Evolutionary conservation across 2,113 vertebrate species (phyloP), one percentile per base, ranked within the genome.

Genomic region (Cheirogaleus medius): DNA sequence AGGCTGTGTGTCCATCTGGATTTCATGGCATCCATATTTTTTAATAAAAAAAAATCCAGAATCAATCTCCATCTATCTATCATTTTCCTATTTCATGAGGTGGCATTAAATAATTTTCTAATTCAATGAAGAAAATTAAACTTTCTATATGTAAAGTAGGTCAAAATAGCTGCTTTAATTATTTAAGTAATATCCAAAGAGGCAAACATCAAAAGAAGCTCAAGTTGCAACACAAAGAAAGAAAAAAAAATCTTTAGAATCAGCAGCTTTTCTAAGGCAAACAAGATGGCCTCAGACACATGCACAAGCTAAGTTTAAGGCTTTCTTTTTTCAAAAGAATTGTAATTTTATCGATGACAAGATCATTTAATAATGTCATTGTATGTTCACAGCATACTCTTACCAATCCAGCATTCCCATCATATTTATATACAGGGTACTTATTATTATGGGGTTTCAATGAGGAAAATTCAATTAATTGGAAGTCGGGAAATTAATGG

Each of bases 121-220:
- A 93, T 96, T 76, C 52, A 77, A 39, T 84, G 44, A 89, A 49
- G 49, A 49, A 93, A 94, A 93, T 81, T 69, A 97, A 96, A 85
- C 27, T 37, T 81, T 76, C 69, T 84, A 32, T 91, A 95, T 94
- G 87, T 87, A 98, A 97, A 98, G 44, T 92, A 77, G 78, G 44
- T 87, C 69, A 93, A 95, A 87, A 85, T 71, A 93, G 32, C 71
- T 92, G 66, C 66, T 96, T 98, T 93, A 97, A 96, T 97, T 98
- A 97, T 97, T 97, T 97, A 97, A 93, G 94, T 84, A 86, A 80
- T 94, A 94, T 37, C 58, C 29, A 89, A 96, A 92, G 97, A 96
- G 60, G 84, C 58, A 95, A 92, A 97, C 95, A 96, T 97, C 95
- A 98, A 97, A 98, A 97, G 86, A 93, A 97, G 85, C 91, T 93